Conservation (phyloP, 2,888 invertebrate species). For the Crocallis elinguaria region DNA sequence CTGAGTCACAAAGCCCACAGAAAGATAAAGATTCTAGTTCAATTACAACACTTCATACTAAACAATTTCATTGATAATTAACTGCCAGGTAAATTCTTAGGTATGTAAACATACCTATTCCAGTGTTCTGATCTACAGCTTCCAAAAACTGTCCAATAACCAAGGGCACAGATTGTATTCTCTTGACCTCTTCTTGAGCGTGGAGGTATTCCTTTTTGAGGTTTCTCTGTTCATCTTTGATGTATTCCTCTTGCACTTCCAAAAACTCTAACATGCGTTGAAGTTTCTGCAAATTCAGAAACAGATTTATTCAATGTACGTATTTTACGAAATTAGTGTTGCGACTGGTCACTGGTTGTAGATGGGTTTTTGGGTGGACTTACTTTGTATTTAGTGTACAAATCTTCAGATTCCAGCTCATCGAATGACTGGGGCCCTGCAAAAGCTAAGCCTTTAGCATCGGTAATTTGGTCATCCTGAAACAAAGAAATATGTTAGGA, state of each 20-base stretch:
- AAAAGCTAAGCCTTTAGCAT: constrained; percentile 87
- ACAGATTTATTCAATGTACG: not conserved
- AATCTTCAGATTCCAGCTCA: constrained; percentile 95
- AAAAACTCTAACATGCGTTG: constrained; percentile 98
- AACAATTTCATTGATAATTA: no score
- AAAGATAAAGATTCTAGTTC: no score
- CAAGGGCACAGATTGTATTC: constrained; percentile 99
- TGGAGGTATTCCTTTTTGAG: constrained; percentile 99
- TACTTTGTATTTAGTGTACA: constrained; percentile 98
- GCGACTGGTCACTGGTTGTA: not conserved
- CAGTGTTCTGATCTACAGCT: constrained; percentile 99
- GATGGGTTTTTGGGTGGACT: not conserved
- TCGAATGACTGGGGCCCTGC: constrained; percentile 89
- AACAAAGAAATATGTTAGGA: constrained; percentile 26
- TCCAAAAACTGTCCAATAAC: constrained; percentile 99
- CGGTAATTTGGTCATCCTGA: constrained; percentile 87
- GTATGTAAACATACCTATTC: constrained; percentile 89
- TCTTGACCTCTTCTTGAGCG: constrained; percentile 98
- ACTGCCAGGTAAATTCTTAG: no score
- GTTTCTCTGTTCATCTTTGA: constrained; percentile 99
- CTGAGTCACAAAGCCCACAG: no score
- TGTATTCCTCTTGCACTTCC: constrained; percentile 99
- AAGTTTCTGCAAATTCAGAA: constrained; percentile 88
- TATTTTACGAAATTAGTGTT: not conserved
- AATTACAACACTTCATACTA: no score